These are phyloP conservation scores for Oxycera nigricornis DNA, from an alignment of 2,888 invertebrate species.

Conservation along the genomic window DNA sequence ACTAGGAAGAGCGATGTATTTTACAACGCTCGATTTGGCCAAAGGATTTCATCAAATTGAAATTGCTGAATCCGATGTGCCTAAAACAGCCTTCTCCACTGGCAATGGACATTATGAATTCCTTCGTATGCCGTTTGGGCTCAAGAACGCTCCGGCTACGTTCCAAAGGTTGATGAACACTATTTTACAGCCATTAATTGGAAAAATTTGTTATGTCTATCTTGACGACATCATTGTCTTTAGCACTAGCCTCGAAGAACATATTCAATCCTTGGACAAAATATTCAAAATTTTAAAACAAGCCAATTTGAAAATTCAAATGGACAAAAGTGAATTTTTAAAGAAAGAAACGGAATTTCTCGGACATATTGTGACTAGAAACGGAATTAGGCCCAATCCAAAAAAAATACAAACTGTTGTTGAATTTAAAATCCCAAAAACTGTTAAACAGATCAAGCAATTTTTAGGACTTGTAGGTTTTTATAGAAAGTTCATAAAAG, in stretches of 20 bases:
- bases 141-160: constrained; percentile 43
- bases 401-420: not conserved
- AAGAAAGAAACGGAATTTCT: constrained; percentile 13
- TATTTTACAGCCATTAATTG: constrained; percentile 48
- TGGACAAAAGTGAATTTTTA: not conserved
- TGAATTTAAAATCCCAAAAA: not conserved
- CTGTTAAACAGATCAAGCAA: constrained; percentile 12
- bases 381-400: not conserved
- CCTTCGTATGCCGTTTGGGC: constrained; percentile 42
- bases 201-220: constrained; percentile 52
- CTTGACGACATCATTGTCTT: constrained; percentile 54
- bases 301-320: not conserved
- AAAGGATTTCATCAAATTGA: constrained; percentile 41
- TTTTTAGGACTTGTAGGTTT: constrained; percentile 14
- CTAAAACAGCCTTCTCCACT: constrained; percentile 51
- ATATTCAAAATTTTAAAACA: constrained; percentile 46
- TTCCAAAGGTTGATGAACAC: constrained; percentile 48
- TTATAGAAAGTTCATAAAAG: constrained; percentile 22
- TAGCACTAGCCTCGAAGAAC: constrained; percentile 50
- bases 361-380: not conserved
- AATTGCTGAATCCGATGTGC: not conserved
- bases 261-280: constrained; percentile 47
- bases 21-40: constrained; percentile 19
- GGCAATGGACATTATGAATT: constrained; percentile 42
- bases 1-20: constrained; percentile 38